A percentile compares a stretch with the other conserved stretches of the same genome.
phyloP scores from a whole-genome alignment of 1,140 invertebrate species.

The Drosophila lacertosa region DNA sequence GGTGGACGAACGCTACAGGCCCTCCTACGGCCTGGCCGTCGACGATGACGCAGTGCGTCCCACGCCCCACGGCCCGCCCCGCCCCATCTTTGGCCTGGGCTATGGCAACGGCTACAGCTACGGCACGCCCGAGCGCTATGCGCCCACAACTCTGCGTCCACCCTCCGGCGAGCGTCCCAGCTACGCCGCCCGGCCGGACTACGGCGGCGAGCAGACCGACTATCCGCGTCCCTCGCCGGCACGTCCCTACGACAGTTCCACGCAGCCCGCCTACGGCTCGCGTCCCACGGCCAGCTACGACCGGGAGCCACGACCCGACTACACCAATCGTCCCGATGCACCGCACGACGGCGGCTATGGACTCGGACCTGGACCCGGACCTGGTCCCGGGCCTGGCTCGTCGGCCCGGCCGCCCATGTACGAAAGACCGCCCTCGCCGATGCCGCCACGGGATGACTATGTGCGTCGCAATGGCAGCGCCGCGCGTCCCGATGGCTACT shows the following conservation, averaged over 20 bases:
- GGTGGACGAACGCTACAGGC: constrained; percentile 72
- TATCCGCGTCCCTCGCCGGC: constrained; percentile 43
- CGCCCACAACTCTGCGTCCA: constrained; percentile 59
- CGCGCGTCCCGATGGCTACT: constrained; percentile 60
- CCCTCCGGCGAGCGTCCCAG: constrained; percentile 52
- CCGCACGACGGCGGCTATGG: constrained; percentile 54
- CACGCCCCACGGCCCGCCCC: constrained; percentile 62
- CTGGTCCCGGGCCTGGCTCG: constrained; percentile 26
- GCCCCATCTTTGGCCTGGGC: constrained; percentile 76
- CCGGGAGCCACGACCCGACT: constrained; percentile 68
- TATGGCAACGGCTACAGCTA: constrained; percentile 83
- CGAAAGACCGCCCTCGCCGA: constrained; percentile 27
- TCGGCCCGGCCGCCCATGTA: constrained; percentile 53
- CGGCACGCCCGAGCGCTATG: constrained; percentile 70
- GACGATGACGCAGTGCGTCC: constrained; percentile 50
- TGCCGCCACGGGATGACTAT: constrained; percentile 62
- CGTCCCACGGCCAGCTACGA: constrained; percentile 55
- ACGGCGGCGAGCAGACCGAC: constrained; percentile 28
- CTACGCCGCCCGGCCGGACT: constrained; percentile 49
- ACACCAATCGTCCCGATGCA: constrained; percentile 77
- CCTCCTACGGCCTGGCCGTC: constrained; percentile 44
- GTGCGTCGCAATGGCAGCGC: constrained; percentile 72
- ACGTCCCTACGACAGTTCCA: constrained; percentile 49
- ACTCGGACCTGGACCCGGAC: constrained; percentile 2
- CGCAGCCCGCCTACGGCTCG: constrained; percentile 54